Percentiles rank a stretch among this genome's conserved stretches.
phyloP scores from a whole-genome alignment of 2,113 vertebrate species.

The Mixornis gularis region DNA sequence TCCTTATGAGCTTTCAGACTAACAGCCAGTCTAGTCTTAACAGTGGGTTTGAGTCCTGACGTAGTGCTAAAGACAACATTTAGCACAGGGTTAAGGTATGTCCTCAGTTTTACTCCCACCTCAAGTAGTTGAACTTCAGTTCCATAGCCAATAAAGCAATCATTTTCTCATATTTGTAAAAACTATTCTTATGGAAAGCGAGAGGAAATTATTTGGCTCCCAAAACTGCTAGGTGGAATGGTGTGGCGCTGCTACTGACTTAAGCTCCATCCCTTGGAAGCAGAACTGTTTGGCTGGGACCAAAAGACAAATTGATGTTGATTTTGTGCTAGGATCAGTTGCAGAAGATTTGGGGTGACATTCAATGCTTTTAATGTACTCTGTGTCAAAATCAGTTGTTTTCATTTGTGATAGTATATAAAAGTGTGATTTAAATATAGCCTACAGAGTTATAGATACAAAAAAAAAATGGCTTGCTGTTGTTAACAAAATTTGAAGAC shows the following conservation, averaged over 20 bases:
- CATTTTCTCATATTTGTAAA: not conserved
- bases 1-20: not conserved
- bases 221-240: not conserved
- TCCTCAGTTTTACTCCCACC: not conserved
- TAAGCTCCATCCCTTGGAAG: not conserved
- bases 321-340: not conserved
- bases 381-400: not conserved
- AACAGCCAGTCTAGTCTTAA: accelerated
- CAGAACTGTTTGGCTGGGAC: not conserved
- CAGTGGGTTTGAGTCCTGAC: accelerated
- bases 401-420: not conserved
- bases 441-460: not conserved
- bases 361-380: not conserved
- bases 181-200: not conserved
- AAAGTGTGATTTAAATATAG: not conserved
- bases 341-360: not conserved
- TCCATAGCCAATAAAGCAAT: not conserved
- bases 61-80: not conserved
- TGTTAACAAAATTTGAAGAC: not conserved
- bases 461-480: not conserved
- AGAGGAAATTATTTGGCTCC: not conserved
- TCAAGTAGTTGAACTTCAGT: not conserved
- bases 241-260: not conserved
- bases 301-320: not conserved
- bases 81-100: not conserved